Percentiles rank a stretch among this genome's conserved stretches.
Conservation (phyloP, 2,888 invertebrate species). For the Melinaea marsaeus region DNA sequence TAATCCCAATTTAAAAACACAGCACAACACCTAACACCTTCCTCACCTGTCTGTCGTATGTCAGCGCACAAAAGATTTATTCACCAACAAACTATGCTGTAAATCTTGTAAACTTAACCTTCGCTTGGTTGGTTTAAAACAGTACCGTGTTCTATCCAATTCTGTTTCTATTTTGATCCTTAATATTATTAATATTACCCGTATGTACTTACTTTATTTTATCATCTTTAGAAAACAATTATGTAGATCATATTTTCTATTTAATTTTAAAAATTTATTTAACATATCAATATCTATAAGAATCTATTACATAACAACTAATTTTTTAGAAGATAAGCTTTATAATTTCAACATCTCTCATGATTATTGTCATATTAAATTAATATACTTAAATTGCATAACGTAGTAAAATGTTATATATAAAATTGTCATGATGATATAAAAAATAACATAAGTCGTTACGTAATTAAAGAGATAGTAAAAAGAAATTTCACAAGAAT, state of each 20-base stretch:
- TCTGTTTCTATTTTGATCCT: neutral
- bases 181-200: neutral
- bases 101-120: conserved; percentile 1
- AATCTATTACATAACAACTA: no score
- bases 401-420: neutral
- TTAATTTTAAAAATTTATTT: no score
- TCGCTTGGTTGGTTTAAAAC: neutral
- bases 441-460: neutral
- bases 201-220: neutral
- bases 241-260: no score
- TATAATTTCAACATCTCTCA: no score
- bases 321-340: no score
- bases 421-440: neutral
- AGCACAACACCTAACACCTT: neutral
- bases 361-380: neutral
- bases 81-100: conserved; percentile 2
- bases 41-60: conserved; percentile 2
- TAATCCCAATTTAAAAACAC: neutral
- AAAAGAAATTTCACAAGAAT: neutral
- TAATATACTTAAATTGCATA: neutral
- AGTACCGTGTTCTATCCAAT: neutral
- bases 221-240: no score
- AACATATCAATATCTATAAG: no score
- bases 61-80: conserved; percentile 2
- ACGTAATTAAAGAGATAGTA: neutral